Conservation (phyloP, 2,797 vertebrate genomes). For the Pseudochaenichthys georgianus region DNA sequence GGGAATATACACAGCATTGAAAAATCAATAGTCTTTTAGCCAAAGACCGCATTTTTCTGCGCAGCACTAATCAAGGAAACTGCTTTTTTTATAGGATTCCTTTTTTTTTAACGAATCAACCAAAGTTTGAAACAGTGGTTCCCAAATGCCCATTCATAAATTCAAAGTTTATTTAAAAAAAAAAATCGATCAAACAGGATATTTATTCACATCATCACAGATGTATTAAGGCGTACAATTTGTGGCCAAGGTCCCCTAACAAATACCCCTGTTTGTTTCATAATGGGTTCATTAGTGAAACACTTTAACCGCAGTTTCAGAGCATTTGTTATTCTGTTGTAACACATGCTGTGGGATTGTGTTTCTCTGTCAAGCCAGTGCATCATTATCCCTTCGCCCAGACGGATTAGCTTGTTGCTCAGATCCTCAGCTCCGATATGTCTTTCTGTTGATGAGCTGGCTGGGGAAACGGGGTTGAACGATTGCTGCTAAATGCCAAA, state of each 20-base stretch:
- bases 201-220: conserved; percentile 31
- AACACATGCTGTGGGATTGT: conserved; percentile 64
- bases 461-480: conserved; percentile 40
- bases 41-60: conserved; percentile 48
- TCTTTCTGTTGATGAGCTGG: conserved; percentile 64
- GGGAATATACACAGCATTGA: conserved; percentile 18
- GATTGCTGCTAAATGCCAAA: conserved; percentile 62
- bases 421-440: conserved; percentile 52
- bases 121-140: conserved; percentile 14
- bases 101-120: conserved; percentile 47
- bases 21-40: conserved; percentile 69
- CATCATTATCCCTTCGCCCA: conserved; percentile 77
- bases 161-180: conserved; percentile 16
- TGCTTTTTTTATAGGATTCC: conserved; percentile 18
- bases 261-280: conserved; percentile 54
- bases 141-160: conserved; percentile 11
- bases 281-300: conserved; percentile 70
- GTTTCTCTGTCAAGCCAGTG: conserved; percentile 68
- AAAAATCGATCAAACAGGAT: conserved; percentile 26
- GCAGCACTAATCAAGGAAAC: conserved; percentile 53
- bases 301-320: conserved; percentile 49
- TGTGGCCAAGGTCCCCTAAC: conserved; percentile 29
- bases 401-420: conserved; percentile 71
- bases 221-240: conserved; percentile 29
- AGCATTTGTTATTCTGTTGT: conserved; percentile 68